Evolutionary conservation across 1,140 invertebrate genomes (phyloP), one percentile per base, ranked within the genome.

Genomic region (Anadara kagoshimensis): DNA sequence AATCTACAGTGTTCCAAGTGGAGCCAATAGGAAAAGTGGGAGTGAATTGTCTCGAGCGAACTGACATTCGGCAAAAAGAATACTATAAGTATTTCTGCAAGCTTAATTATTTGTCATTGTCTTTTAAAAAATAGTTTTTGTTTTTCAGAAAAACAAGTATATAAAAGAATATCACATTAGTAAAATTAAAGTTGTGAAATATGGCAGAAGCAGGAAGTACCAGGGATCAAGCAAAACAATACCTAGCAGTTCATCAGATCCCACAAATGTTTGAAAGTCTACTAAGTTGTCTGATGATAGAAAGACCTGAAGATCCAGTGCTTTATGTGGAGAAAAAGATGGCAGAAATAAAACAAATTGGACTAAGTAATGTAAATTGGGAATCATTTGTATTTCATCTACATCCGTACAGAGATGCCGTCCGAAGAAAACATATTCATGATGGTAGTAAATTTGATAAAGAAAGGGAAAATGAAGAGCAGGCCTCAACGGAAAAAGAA

Each of bases 231-330:
- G 81, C 87, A 5, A 87, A 86, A 70, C 66, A 76, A 29, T 88
- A 88, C 59, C 58, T 88, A 64, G 78, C 83, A 0, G 56, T 73
- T 5, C 83, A 86, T 59, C 77, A 72, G 56, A 86, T 88, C 43
- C 85, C 85, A 44, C 84, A 88, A 66, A 83, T 88, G 80, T 87
- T 88, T 79, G 84, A 86, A 73, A 85, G 85, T 63, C 74, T 88
- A 1, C 74, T 87, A 12, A 86, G 84, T 70, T 82, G 76, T 59
- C 59, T 88, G 11, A 86, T 88, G 86, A 65, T 88, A 43, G 85
- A 88, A 58, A 69, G 86, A 61, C 87, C 87, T 22, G 81, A 84
- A 18, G 83, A 88, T 73, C 86, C 85, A n/a, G 81, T 87, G 5
- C 53, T 65, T 20, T 88, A 82, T 75, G 82, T 88, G 41, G 84